Conservation (phyloP, 1,140 invertebrate genomes). For the Drosophila azteca region DNA sequence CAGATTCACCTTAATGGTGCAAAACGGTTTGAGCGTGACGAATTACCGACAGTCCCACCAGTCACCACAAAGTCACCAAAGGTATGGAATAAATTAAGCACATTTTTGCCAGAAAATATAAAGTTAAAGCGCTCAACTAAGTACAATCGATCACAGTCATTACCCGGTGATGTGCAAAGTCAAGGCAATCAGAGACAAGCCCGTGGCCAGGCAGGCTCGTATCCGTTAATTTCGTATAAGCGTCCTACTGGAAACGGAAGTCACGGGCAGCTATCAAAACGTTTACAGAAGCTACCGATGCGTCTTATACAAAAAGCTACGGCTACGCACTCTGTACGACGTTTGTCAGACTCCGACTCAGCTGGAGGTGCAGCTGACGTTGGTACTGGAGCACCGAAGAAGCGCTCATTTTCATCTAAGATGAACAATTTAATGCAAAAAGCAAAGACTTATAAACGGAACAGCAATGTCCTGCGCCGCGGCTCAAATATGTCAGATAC, state of each 20-base stretch:
- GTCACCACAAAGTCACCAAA: conserved; percentile 77
- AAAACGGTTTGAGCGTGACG: too few relatives aligned
- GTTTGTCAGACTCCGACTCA: conserved; percentile 19
- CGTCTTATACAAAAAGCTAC: conserved; percentile 51
- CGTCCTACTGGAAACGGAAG: conserved; percentile 31
- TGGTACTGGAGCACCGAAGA: conserved; percentile 37
- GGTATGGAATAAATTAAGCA: conserved; percentile 80
- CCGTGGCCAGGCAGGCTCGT: conserved; percentile 64
- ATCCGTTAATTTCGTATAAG: conserved; percentile 49
- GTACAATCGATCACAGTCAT: conserved; percentile 91
- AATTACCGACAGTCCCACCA: too few relatives aligned
- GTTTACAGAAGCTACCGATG: conserved; percentile 62
- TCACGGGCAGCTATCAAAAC: conserved; percentile 60
- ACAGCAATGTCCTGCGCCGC: conserved; percentile 64
- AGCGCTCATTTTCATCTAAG: conserved; percentile 62
- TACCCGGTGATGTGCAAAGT: conserved; percentile 88
- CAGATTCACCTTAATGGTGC: neutral
- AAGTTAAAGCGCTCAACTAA: conserved; percentile 87
- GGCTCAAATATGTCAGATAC: conserved; percentile 66
- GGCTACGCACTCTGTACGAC: conserved; percentile 18
- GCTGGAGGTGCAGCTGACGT: conserved; percentile 27
- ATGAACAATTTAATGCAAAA: conserved; percentile 78
- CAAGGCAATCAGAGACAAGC: conserved; percentile 45
- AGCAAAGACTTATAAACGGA: conserved; percentile 76
- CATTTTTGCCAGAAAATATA: conserved; percentile 90